Evolutionary conservation across 1,140 invertebrate species (phyloP).

Genomic region (Eciton burchellii): DNA sequence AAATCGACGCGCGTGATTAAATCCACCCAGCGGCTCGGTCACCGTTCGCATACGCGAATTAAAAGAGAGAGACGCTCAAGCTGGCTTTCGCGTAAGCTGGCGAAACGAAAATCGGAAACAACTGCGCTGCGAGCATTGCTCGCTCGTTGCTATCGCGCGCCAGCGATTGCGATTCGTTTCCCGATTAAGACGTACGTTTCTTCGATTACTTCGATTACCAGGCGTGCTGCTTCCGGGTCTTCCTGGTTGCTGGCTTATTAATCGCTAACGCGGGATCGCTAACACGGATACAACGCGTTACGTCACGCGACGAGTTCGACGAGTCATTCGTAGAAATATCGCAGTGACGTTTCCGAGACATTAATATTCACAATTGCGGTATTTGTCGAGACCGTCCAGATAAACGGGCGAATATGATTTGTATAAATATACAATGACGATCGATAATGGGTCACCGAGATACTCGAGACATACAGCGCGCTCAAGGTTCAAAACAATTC

Average conservation of each 20-base stretch:
- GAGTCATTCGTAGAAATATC: slow-evolving; percentile 13
- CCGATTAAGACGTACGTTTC: background rate
- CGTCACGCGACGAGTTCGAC: slow-evolving; percentile 1
- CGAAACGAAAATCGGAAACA: background rate
- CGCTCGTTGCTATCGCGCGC: too few relatives aligned
- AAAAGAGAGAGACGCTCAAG: background rate
- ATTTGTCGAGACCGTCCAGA: background rate
- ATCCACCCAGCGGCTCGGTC: background rate
- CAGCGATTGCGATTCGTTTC: background rate
- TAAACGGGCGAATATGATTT: background rate
- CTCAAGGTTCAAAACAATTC: too few relatives aligned
- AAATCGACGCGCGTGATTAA: slow-evolving; percentile 39
- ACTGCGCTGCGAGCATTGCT: background rate
- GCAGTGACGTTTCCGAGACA: background rate
- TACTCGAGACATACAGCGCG: too few relatives aligned
- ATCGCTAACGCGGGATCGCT: background rate
- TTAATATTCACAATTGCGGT: background rate
- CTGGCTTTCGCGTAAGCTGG: background rate
- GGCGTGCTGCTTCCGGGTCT: background rate
- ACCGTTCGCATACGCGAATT: background rate
- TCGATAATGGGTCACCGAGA: too few relatives aligned
- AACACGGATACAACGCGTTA: slow-evolving; percentile 21
- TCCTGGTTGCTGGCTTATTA: background rate
- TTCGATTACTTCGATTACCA: background rate
- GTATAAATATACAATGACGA: background rate